Base-by-base conservation (phyloP, 1,140 invertebrate species). In the Oedothorax gibbosus region DNA sequence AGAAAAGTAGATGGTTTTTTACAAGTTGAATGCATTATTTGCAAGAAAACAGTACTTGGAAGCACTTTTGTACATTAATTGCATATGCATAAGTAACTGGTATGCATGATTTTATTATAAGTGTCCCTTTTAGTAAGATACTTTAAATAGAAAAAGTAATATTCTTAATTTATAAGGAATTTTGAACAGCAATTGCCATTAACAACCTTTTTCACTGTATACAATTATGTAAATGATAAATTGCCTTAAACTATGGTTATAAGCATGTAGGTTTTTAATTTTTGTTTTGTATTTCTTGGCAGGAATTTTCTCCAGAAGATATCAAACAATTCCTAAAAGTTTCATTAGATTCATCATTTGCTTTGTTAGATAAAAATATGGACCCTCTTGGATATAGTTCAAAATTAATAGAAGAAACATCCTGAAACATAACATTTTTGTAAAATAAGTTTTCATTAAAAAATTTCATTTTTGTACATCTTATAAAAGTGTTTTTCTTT, bases 231-330 rank as follows among this genome's bases (percentile, higher is more conserved):
- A 50, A 18, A 73, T n/a, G n/a, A n/a, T n/a, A n/a, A n/a, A n/a
- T 50, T 9, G 9, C 0, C 9, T 1, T n/a, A 71, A 35, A 5
- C 4, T 11, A 50, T 49, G 50, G 21, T 49, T 14, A 49, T 7
- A 71, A 71, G n/a, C n/a, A 49, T 6, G n/a, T 56, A 11, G n/a
- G n/a, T n/a, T 62, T 18, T 62, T 7, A 64, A 68, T 68, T 14
- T 49, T 68, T 68, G 2, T 35, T 50, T 69, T 20, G 2, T 53
- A 10, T 69, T 57, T 50, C 12, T 75, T 88, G 88, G n/a, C 87
- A 93, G 93, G 92, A 95, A 21, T 96, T 95, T 88, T 92, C 93
- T 2, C 94, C 94, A 88, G 93, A 94, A 86, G 94, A 95, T 88
- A 88, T 97, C 62, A 91, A 93, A 18, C 94, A 96, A 88, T 89